These are phyloP conservation scores for Drosophila grimshawi DNA, from an alignment of 1,140 invertebrate genomes.

Conservation along the genomic window DNA sequence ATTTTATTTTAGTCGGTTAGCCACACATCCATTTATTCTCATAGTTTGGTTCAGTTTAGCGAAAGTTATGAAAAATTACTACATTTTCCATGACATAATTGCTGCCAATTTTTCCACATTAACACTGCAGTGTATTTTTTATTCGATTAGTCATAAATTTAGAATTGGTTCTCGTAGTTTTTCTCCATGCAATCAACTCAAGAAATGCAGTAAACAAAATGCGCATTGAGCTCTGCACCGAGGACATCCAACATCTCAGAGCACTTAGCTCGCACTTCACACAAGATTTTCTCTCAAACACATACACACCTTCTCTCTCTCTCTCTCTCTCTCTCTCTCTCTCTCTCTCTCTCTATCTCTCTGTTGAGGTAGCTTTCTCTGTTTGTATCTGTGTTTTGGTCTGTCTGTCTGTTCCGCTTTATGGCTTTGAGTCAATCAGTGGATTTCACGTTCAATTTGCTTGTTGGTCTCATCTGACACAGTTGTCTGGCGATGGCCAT, in stretches of 20 bases:
- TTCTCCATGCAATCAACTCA: slow-evolving; percentile 4
- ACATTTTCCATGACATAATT: neutral
- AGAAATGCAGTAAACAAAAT: slow-evolving; percentile 28
- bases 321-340: neutral
- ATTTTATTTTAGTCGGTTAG: too few relatives aligned
- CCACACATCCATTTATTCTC: too few relatives aligned
- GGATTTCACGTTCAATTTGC: slow-evolving; percentile 74
- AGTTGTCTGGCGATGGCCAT: slow-evolving; percentile 37
- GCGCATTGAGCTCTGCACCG: slow-evolving; percentile 14
- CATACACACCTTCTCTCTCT: neutral
- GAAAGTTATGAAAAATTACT: too few relatives aligned
- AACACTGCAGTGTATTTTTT: slow-evolving; percentile 1
- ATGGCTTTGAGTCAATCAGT: slow-evolving; percentile 55
- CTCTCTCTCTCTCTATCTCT: neutral
- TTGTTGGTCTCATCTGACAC: slow-evolving; percentile 45
- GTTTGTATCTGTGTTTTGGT: neutral
- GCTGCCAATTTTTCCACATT: too few relatives aligned
- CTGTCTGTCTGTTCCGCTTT: neutral
- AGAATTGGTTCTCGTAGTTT: neutral
- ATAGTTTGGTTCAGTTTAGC: too few relatives aligned
- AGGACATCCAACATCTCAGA: slow-evolving; percentile 31
- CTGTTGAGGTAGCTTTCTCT: neutral
- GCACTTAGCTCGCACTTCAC: slow-evolving; percentile 33
- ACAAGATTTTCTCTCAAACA: neutral
- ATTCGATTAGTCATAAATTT: neutral